Evolutionary conservation across 2,888 invertebrate genomes (phyloP).

Genomic region (Anoncus sp.): DNA sequence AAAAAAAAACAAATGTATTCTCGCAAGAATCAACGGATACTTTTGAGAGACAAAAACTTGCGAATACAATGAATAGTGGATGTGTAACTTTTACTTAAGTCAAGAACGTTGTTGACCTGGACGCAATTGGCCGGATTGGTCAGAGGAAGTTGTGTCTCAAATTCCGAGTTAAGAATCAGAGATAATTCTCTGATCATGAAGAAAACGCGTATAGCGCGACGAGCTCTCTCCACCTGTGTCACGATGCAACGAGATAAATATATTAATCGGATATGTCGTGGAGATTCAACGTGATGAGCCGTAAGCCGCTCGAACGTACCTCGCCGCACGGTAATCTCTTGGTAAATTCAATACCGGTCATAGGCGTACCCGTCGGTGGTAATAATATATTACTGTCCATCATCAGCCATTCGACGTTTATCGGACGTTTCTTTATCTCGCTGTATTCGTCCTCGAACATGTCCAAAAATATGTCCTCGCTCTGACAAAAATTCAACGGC

Average conservation of each 20-base stretch:
- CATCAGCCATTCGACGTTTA: constrained; percentile 97
- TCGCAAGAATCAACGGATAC: too few relatives aligned
- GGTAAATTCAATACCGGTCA: constrained; percentile 97
- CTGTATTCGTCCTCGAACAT: constrained; percentile 99
- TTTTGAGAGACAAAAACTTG: too few relatives aligned
- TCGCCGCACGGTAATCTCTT: constrained; percentile 98
- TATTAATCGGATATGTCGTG: constrained; percentile 29
- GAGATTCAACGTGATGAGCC: too few relatives aligned
- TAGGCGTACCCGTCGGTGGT: constrained; percentile 97
- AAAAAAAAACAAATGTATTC: too few relatives aligned
- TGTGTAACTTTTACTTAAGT: constrained; percentile 90
- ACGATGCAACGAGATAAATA: too few relatives aligned
- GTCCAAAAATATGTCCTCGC: constrained; percentile 99
- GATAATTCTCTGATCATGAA: constrained; percentile 94
- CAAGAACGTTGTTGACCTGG: constrained; percentile 96
- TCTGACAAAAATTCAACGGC: constrained; percentile 84
- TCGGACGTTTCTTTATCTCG: constrained; percentile 93
- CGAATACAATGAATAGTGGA: constrained; percentile 38
- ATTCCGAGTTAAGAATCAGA: constrained; percentile 91
- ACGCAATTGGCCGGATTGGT: constrained; percentile 95
- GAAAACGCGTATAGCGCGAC: constrained; percentile 96
- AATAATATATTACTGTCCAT: constrained; percentile 98
- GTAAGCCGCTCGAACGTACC: too few relatives aligned
- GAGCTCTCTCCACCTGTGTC: constrained; percentile 91
- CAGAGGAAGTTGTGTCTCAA: constrained; percentile 94